Evolutionary conservation across 2,888 invertebrate genomes (phyloP), one percentile per base, ranked within the genome.

Genomic region (Osmoderma eremita): DNA sequence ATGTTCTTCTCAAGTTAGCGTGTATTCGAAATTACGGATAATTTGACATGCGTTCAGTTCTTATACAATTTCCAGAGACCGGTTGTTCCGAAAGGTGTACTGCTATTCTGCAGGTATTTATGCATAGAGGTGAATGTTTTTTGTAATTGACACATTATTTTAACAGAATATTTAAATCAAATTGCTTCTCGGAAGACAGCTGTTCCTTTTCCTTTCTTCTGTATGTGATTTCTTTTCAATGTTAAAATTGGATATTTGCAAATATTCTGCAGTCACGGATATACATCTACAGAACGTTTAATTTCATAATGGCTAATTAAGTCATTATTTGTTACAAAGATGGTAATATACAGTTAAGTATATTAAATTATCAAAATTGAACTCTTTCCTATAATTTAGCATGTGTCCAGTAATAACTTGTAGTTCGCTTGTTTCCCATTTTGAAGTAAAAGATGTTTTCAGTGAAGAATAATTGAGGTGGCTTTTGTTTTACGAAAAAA

Each of bases 141-240:
- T 45, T 45, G 45, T 66, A 66, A 66, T 66, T 66, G 65, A 66
- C 65, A 66, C 65, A 66, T 66, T 66, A 66, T 58, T 48, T 66
- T 66, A 66, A 61, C 65, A 58, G 50, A 58, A 66, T 66, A 58
- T 66, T 66, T 67, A 67, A 67, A 63, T 67, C 63, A 54, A 63
- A 63, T 63, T 63, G 48, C 41, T 67, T 67, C 67, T 42, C 48
- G 54, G 63, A 67, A 67, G 63, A 48, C 67, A 67, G 67, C 53
- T 67, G 67, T 58, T 30, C 53, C 53, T 48, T 61, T 61, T 61
- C 41, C 58, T 48, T 45, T 61, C 45, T 45, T 36, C 30, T 45
- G 30, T 18, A 56, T 18, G 20, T 41, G 45, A 42, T 24, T 45
- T 17, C 36, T 15, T 42, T 56, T 36, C 30, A 45, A 61, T 45